Evolutionary conservation across 1,140 invertebrate species (phyloP).

Genomic region (Atta colombica): DNA sequence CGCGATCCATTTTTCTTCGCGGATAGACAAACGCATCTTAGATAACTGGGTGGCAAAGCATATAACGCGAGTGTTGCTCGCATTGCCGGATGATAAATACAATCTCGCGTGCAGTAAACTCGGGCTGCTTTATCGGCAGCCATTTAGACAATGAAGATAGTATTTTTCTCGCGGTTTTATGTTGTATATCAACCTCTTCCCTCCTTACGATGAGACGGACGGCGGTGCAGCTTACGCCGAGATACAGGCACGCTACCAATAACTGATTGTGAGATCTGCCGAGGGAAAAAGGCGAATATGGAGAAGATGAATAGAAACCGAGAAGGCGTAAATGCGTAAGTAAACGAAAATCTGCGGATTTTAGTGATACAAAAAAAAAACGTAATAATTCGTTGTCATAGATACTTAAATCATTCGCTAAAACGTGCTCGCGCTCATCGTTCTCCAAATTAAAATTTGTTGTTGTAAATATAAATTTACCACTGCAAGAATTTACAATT

Average conservation of each 20-base stretch:
- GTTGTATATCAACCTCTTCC: slow-evolving; percentile 79
- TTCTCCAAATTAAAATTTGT: background rate
- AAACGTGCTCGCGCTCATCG: background rate
- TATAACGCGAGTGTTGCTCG: slow-evolving; percentile 71
- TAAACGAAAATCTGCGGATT: slow-evolving; percentile 73
- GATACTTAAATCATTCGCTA: slow-evolving; percentile 34
- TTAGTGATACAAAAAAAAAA: slow-evolving; percentile 69
- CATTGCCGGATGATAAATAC: slow-evolving; percentile 82
- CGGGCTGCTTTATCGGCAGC: slow-evolving; percentile 82
- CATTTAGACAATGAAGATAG: slow-evolving; percentile 85
- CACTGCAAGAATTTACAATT: slow-evolving; percentile 25
- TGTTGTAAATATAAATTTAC: slow-evolving; percentile 34
- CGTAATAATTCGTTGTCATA: slow-evolving; percentile 49
- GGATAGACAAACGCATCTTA: slow-evolving; percentile 75
- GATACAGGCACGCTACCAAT: slow-evolving; percentile 79
- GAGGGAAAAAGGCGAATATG: slow-evolving; percentile 65
- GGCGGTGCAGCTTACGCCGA: slow-evolving; percentile 70
- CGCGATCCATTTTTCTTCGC: slow-evolving; percentile 73
- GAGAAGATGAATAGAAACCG: slow-evolving; percentile 56
- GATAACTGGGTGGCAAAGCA: slow-evolving; percentile 74
- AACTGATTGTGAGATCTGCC: slow-evolving; percentile 67
- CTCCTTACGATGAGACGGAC: slow-evolving; percentile 41
- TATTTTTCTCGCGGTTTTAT: slow-evolving; percentile 84
- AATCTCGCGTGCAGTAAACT: slow-evolving; percentile 82
- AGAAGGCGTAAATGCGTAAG: slow-evolving; percentile 1